Evolutionary conservation across 2,888 invertebrate genomes (phyloP), one percentile per base, ranked within the genome.

Genomic region (Esperia sulphurella): DNA sequence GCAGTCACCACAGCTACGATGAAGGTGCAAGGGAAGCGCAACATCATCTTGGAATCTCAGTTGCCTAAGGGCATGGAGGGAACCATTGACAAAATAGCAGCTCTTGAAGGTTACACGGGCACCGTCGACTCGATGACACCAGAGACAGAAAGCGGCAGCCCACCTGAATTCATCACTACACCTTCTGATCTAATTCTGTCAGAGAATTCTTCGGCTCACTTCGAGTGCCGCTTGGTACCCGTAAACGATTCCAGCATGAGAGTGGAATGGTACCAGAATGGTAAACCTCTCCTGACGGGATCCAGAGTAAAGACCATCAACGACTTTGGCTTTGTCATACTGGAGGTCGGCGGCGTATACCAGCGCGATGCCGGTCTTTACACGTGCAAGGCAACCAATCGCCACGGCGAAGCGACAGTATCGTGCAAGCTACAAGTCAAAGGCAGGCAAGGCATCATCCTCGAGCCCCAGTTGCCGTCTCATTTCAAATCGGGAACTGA

Each of bases 201-300:
- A 8, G 98, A 98, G 86, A 97, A 97, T 70, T 94, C 95, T 5
- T 90, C 97, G 52, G 97, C 97, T 43, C 97, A 98, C 83, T 97
- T 98, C 68, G 97, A 98, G 83, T 97, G 97, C 68, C 93, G 96
- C 48, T 86, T 97, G 49, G 93, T 94, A 57, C 98, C 97, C 13
- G 93, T 97, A 12, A 97, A 97, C 68, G 98, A 98, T 79, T 95
- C 96, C 5, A 96, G 96, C 70, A 96, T 98, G 95, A 91, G 96
- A 60, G 97, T 98, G 9, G 98, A 98, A 84, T 99, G 98, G 98
- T 98, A 93, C 93, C 98, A 98, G 72, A 98, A 99, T 77, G 98
- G 98, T 40, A 96, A 97, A 80, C 94, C 97, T 3, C 92, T 99
- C 52, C 92, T 95, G 78, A 95, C 96, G 49, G 97, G 97, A 52